Evolutionary conservation across 2,797 vertebrate species (phyloP), one percentile per base, ranked within the genome.

Genomic region (Trachurus trachurus): DNA sequence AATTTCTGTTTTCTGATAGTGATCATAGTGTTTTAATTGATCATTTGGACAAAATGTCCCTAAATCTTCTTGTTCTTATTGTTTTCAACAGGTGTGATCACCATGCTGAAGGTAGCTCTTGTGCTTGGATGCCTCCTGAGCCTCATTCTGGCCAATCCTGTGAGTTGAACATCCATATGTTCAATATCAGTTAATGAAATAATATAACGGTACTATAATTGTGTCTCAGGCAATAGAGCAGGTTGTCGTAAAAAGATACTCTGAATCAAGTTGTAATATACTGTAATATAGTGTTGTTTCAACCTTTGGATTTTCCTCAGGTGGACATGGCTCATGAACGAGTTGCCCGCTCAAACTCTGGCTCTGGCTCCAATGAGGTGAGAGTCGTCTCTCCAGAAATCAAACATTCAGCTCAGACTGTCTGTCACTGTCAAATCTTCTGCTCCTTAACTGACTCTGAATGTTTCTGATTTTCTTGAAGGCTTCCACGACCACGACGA

Each of bases 51-150:
- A 39, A 16, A 15, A 9, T 54, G 5, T 40, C 42, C 8, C 13
- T 0, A 45, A 4, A 2, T 66, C 7, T 40, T 67, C 4, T 4
- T 59, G n/a, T 5, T 16, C 50, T 26, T 22, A 15, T 37, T 9
- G 21, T 52, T 26, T 60, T 56, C 10, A 22, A 22, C 52, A 80
- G 79, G 17, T 66, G 17, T 49, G n/a, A 66, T 39, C 21, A 66
- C 39, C 62, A 80, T 82, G 76, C 65, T 85, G 68, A 85, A 82
- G 69, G 19, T 70, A 19, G 26, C 12, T 19, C 19, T 85, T 59
- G 45, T 85, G n/a, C 73, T 85, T 22, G 83, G 65, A 70, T 85
- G 83, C 73, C 76, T 85, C 29, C 52, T 82, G 57, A 76, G 69
- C 53, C 71, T 81, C 17, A 68, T 45, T 54, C 47, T 85, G 65